Evolutionary conservation across 2,888 invertebrate genomes (phyloP).

Genomic region (Scaptomyza tumidula): DNA sequence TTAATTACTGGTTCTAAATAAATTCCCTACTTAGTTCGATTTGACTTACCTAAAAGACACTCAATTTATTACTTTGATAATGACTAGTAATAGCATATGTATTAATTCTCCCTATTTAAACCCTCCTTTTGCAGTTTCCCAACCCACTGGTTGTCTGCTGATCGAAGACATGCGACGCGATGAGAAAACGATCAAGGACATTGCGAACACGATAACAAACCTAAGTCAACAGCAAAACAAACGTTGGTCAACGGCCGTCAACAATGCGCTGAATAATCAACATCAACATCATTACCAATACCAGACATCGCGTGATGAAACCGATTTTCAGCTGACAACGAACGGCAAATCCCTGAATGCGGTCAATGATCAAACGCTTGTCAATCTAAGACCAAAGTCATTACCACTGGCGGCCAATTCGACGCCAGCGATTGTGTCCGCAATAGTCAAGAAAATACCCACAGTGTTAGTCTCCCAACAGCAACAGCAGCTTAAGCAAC

Average conservation of each 20-base stretch:
- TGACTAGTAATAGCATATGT: too few species aligned
- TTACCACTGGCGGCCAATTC: conserved; percentile 84
- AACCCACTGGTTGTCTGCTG: conserved; percentile 79
- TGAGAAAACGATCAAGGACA: conserved; percentile 92
- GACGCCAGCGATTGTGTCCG: conserved; percentile 84
- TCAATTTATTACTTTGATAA: too few species aligned
- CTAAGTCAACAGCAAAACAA: conserved; percentile 85
- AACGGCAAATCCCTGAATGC: conserved; percentile 26
- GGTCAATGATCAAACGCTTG: conserved; percentile 43
- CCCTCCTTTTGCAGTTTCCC: conserved; percentile 68
- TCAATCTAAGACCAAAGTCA: conserved; percentile 83
- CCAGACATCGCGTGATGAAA: conserved; percentile 83
- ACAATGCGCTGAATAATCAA: conserved; percentile 80
- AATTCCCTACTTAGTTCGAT: too few species aligned
- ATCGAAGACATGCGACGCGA: conserved; percentile 86
- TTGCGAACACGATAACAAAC: conserved; percentile 92
- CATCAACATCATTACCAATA: conserved; percentile 76
- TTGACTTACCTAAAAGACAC: too few species aligned
- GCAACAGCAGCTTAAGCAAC: conserved; percentile 34
- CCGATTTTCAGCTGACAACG: conserved; percentile 76
- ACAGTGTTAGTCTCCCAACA: conserved; percentile 77
- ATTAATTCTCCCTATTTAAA: too few species aligned
- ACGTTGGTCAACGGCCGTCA: conserved; percentile 86
- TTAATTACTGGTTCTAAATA: background rate
- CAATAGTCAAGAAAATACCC: conserved; percentile 85